Evolutionary conservation across 2,888 invertebrate genomes (phyloP), one percentile per base, ranked within the genome.

Genomic region (Scaptomyza caliginosa): DNA sequence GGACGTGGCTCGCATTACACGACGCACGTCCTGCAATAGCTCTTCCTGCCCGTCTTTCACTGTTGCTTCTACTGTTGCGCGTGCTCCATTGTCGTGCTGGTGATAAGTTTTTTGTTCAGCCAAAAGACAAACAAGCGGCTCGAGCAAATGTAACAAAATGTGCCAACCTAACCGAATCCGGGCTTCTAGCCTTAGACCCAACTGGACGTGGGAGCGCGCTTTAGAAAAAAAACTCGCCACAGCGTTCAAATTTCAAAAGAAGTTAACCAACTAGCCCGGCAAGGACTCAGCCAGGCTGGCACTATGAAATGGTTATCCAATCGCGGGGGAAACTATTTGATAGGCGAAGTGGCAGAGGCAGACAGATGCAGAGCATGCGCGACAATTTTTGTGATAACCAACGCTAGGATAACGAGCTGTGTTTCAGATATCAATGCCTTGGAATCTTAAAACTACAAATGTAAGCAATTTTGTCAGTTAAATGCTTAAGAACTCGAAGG

Each of bases 1-100:
- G n/a, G 66, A 85, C 85, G 79, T 85, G 81, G 70, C 67, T 60
- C 59, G 85, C 73, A 78, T 76, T 66, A 52, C 60, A 71, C 56
- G 45, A 24, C 16, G 36, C 55, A 40, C 60, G 23, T 43, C 17
- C 40, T 30, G 38, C 51, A 50, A 46, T 71, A 54, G 50, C 58
- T 52, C 26, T 34, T 49, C 17, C 21, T 48, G 51, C 40, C 56
- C 40, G 28, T 62, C 16, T 32, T 10, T 6, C 16, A 16, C 17
- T 49, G 46, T 19, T 52, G 24, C 28, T 51, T 11, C 43, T 51
- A 38, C 45, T 51, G 34, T 23, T 63, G 57, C 67, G 55, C 63
- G 68, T 74, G 64, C 74, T 57, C 57, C 67, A 71, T 55, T 71
- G 71, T 67, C 34, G 52, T 62, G n/a, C n/a, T n/a, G 34, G 24